Percentiles rank a stretch among this genome's conserved stretches.
phyloP scores from a whole-genome alignment of 2,888 invertebrate genomes.

The Mythimna lalbum region DNA sequence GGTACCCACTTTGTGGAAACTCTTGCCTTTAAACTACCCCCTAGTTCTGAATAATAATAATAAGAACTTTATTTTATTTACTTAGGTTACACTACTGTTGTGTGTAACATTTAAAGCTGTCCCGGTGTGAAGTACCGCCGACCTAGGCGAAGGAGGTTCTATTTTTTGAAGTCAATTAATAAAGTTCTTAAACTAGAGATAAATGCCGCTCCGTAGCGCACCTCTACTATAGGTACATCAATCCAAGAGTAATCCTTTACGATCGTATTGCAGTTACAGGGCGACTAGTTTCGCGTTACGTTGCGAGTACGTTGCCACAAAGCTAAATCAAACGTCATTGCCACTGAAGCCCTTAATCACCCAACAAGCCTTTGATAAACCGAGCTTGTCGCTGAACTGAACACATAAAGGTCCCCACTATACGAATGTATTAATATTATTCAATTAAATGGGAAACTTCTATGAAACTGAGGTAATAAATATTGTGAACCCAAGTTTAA shows the following conservation, averaged over 20 bases:
- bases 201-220: not conserved
- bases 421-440: slow-evolving; percentile 26
- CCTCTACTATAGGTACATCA: slow-evolving; percentile 14
- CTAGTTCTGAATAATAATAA: no score
- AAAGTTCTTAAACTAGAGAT: no score
- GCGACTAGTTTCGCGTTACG: slow-evolving; percentile 55
- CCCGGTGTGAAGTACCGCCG: no score
- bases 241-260: slow-evolving; percentile 39
- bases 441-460: slow-evolving; percentile 22
- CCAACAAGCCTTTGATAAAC: slow-evolving; percentile 79
- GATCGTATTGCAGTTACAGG: slow-evolving; percentile 38
- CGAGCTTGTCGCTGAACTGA: slow-evolving; percentile 66
- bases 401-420: slow-evolving; percentile 36
- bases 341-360: slow-evolving; percentile 81
- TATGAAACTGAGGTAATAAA: slow-evolving; percentile 3
- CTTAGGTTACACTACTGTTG: no score
- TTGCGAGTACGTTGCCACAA: slow-evolving; percentile 67
- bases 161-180: no score
- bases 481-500: not conserved
- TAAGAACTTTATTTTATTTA: no score
- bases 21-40: no score
- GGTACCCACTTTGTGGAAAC: no score
- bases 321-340: slow-evolving; percentile 84
- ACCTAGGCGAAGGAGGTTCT: no score
- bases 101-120: no score